A percentile compares a stretch with the other conserved stretches of the same genome.
Conservation (phyloP, 2,797 vertebrate genomes). For the Sternarchorhynchus goeldii region DNA sequence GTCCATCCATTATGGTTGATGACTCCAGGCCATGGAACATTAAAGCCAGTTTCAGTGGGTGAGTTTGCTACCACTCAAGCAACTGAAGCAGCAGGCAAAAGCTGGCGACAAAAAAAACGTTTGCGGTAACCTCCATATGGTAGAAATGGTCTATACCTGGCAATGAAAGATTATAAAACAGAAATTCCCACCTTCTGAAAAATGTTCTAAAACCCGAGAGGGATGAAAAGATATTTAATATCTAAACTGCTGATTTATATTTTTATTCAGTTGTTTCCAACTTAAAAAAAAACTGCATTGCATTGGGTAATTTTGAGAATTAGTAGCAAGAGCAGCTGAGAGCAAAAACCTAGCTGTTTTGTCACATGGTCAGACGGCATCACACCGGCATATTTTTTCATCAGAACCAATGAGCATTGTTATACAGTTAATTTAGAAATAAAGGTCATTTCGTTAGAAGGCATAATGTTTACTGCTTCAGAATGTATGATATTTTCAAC, state of each 20-base stretch:
- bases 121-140: neutral
- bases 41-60: conserved; percentile 33
- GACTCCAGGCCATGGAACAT: conserved; percentile 16
- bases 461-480: neutral
- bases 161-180: neutral
- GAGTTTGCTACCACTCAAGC: neutral
- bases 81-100: conserved; percentile 1
- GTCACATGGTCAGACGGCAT: neutral
- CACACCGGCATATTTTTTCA: too few species aligned
- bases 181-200: neutral
- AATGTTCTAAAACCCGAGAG: neutral
- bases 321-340: neutral
- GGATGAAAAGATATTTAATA: neutral
- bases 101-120: neutral
- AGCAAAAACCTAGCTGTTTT: neutral
- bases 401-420: neutral
- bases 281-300: neutral
- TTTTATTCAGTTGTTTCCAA: too few species aligned
- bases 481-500: neutral
- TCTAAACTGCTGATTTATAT: neutral
- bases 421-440: neutral
- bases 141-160: neutral
- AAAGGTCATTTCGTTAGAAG: neutral
- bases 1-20: conserved; percentile 24
- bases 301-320: neutral